Base-by-base conservation (phyloP, 2,888 invertebrate species). In the Machimus atricapillus region DNA sequence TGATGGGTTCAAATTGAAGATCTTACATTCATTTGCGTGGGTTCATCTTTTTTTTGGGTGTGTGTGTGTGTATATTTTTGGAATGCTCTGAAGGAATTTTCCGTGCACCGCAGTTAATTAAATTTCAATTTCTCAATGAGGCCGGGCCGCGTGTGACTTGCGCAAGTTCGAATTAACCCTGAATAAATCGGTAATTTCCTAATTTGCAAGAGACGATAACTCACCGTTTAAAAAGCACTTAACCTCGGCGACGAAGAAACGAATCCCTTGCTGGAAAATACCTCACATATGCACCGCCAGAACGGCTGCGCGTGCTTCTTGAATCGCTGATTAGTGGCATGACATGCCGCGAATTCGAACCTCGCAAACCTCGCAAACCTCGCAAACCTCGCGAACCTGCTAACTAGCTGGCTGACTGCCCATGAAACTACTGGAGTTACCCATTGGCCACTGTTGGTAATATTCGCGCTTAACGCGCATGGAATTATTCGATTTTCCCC, bases 191-290 rank as follows among this genome's bases (percentile, higher is more conserved):
- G 40, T 34, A 76, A 40, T 76, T 76, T 76, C 76, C 40, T 40
- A 76, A 76, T 40, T 34, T 34, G 34, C 76, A 40, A 76, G 37
- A 76, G 76, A 14, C 76, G 76, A 76, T 40, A 76, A 34, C 40
- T 37, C n/a, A 37, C 37, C 76, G n/a, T 76, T 76, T 76, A 76
- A 76, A 76, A 76, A 76, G 34, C 76, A 40, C 76, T 76, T 76
- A 76, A 76, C 76, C 76, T 76, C 76, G 76, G 2, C 76, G 37
- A 3, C 34, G 5, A 34, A 76, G 76, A 66, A 66, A 19, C 40
- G 37, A 76, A 76, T 34, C 76, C 66, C 76, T 76, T 76, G 76
- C 27, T n/a, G 76, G 40, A 16, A 76, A 27, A 52, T 6, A 66
- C 76, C 76, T 76, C 76, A 66, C 0, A 23, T 66, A 66, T 66